A percentile compares a stretch with the other conserved stretches of the same genome.
Conservation (phyloP, 2,888 invertebrate genomes). For the Netelia inedita region DNA sequence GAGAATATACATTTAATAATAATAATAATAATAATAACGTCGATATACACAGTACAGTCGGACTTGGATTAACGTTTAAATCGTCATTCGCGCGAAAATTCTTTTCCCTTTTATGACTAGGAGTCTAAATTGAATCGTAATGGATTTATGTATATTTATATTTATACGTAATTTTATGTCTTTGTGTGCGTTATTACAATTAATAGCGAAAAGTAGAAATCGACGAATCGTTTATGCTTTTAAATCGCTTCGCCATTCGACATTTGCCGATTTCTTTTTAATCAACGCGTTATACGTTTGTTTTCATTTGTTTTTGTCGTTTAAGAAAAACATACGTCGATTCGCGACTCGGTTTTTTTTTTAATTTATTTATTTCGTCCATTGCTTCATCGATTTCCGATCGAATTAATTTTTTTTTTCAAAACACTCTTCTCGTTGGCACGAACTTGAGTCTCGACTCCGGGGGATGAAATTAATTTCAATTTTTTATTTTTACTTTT, state of each 20-base stretch:
- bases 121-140: slow-evolving; percentile 63
- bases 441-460: too few relatives aligned
- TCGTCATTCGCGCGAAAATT: slow-evolving; percentile 57
- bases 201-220: slow-evolving; percentile 48
- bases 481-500: too few relatives aligned
- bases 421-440: too few relatives aligned
- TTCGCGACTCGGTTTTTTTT: slow-evolving; percentile 26
- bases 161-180: not conserved
- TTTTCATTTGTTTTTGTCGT: slow-evolving; percentile 17
- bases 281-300: not conserved
- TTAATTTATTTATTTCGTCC: slow-evolving; percentile 18
- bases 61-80: slow-evolving; percentile 61
- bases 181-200: slow-evolving; percentile 7
- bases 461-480: too few relatives aligned
- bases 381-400: slow-evolving; percentile 62
- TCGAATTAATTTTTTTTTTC: slow-evolving; percentile 41
- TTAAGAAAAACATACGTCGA: slow-evolving; percentile 16
- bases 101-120: slow-evolving; percentile 59
- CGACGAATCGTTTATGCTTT: slow-evolving; percentile 18
- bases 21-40: slow-evolving; percentile 57
- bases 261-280: not conserved
- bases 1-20: slow-evolving; percentile 62
- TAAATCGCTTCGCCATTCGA: slow-evolving; percentile 12
- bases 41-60: slow-evolving; percentile 65
- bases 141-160: not conserved